Percentiles rank a stretch among this genome's conserved stretches.
phyloP scores from a whole-genome alignment of 1,140 invertebrate genomes.

The Brachionus asplanchnoidis region DNA sequence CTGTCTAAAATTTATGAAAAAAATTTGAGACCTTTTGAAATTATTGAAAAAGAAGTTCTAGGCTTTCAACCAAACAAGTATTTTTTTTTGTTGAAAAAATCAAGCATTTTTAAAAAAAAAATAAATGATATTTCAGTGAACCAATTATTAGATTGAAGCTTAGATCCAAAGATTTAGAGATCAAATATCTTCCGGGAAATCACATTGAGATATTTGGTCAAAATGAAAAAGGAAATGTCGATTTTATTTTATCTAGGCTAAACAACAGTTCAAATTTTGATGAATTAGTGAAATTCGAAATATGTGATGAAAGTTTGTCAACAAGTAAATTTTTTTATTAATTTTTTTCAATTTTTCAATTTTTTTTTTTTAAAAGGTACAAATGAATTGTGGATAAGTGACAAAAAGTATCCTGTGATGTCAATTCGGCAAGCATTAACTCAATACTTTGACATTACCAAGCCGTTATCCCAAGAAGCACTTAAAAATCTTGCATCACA shows the following conservation, averaged over 20 bases:
- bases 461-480: too few species aligned
- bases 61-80: conserved; percentile 55
- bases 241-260: conserved; percentile 69
- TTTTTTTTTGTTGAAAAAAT: too few species aligned
- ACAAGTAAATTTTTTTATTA: not conserved
- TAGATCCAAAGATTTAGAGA: conserved; percentile 48
- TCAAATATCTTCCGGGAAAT: conserved; percentile 77
- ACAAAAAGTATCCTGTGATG: too few species aligned
- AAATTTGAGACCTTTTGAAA: not conserved
- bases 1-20: not conserved
- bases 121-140: conserved; percentile 51
- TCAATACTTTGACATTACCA: too few species aligned
- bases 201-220: conserved; percentile 83
- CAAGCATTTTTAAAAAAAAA: too few species aligned
- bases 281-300: conserved; percentile 71
- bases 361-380: too few species aligned
- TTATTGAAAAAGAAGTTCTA: not conserved
- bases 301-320: conserved; percentile 76
- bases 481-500: too few species aligned
- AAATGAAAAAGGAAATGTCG: conserved; percentile 72
- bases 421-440: too few species aligned
- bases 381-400: too few species aligned
- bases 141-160: conserved; percentile 65
- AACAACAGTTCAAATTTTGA: conserved; percentile 66
- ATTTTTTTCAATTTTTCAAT: too few species aligned